Base-by-base conservation (phyloP, 2,888 invertebrate species). In the Mactromeris polynyma region DNA sequence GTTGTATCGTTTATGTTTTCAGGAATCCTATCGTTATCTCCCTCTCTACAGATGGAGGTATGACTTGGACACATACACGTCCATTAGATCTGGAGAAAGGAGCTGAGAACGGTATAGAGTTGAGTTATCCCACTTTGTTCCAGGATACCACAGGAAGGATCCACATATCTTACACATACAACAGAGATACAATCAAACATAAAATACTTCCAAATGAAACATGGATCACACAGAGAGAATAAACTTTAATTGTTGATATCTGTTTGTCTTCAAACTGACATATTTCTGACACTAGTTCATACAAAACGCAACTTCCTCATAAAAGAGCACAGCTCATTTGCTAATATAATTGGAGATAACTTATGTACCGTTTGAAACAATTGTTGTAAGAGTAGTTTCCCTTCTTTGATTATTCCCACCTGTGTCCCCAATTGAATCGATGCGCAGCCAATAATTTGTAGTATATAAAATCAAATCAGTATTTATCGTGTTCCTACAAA, bases 161-260 rank as follows among this genome's bases (percentile, higher is more conserved):
- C 21, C 90, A 92, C 64, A 54, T 92, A 6, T 89, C 90, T 21
- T 89, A 92, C 42, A 92, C 92, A 21, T 92, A 90, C 64, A 88
- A 90, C 58, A 84, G 92, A 58, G 85, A 92, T 17, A 92, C 92
- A 9, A 90, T 92, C n/a, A 92, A 92, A 79, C 83, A 91, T 40
- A 84, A 78, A 84, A 82, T 90, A 14, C 79, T 92, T 21, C 92
- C 92, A 11, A 90, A 87, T 46, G 91, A 91, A 77, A 77, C 84
- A 0, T 91, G 91, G 90, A 91, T 91, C 31, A 51, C 73, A 1
- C 82, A 82, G 58, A 64, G 58, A 64, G 46, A 40, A 31, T 80
- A n/a, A 36, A 77, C 19, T 77, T 77, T 19, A 77, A 4, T 14
- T 36, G n/a, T 26, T 26, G n/a, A 46, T 46, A n/a, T n/a, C n/a